A percentile compares a stretch with the other conserved stretches of the same genome.
These are phyloP conservation scores for Aricia artaxerxes DNA, from an alignment of 2,888 invertebrate species.

Conservation along the genomic window DNA sequence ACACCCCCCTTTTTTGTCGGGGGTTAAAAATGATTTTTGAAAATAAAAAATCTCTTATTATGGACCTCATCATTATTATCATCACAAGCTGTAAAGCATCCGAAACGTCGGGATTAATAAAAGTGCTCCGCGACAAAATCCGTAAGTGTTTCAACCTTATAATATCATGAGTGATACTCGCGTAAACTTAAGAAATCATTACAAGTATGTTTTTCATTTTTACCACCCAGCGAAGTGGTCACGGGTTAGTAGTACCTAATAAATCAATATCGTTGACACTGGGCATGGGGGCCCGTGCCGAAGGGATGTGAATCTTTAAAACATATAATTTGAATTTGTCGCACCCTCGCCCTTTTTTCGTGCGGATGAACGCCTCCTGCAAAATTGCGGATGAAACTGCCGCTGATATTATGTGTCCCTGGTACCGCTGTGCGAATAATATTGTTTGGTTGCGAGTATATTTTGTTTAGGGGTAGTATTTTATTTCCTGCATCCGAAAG, in stretches of 20 bases:
- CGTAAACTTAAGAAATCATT: too few species aligned
- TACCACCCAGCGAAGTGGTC: neutral
- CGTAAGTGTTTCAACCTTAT: too few species aligned
- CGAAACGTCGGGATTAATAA: too few species aligned
- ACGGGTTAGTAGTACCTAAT: neutral
- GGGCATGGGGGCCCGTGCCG: neutral
- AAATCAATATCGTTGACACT: neutral
- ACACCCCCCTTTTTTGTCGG: too few species aligned
- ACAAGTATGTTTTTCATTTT: neutral
- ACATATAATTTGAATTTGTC: conserved; percentile 69
- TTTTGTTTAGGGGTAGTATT: neutral
- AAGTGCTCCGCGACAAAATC: too few species aligned
- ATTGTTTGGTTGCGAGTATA: conserved; percentile 27
- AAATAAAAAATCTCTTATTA: too few species aligned
- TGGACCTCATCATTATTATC: neutral
- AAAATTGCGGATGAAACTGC: conserved; percentile 58
- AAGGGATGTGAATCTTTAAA: conserved; percentile 19
- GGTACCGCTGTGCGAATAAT: conserved; percentile 52
- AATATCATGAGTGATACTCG: too few species aligned
- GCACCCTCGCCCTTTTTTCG: conserved; percentile 49
- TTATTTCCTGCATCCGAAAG: neutral
- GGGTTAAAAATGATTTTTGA: too few species aligned
- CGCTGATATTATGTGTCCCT: conserved; percentile 52
- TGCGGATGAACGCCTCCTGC: conserved; percentile 47
- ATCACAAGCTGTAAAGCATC: neutral